Conservation (phyloP, 2,888 invertebrate species). For the Malacosoma neustria region DNA sequence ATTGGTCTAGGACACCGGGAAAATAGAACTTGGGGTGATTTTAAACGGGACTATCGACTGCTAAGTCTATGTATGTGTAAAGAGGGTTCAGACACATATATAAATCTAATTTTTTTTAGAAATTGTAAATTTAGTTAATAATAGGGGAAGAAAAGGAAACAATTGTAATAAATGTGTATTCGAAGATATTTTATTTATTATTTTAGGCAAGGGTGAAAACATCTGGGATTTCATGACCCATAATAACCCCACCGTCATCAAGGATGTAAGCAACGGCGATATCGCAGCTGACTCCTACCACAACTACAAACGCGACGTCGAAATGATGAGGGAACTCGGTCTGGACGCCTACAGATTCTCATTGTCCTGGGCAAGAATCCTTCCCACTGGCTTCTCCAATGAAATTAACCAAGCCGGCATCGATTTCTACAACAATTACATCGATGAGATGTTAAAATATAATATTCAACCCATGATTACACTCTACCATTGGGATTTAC, state of each 20-base stretch:
- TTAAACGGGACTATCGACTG: too few species aligned
- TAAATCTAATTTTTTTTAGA: neutral
- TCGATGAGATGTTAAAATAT: conserved; percentile 73
- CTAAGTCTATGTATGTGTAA: too few species aligned
- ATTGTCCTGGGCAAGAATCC: conserved; percentile 76
- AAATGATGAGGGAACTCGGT: conserved; percentile 51
- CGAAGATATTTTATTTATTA: neutral
- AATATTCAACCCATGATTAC: conserved; percentile 76
- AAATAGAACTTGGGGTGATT: too few species aligned
- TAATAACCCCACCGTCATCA: conserved; percentile 22
- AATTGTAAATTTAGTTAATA: neutral
- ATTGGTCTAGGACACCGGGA: too few species aligned
- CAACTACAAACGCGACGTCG: conserved; percentile 70
- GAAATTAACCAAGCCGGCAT: conserved; percentile 73
- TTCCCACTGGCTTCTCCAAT: conserved; percentile 69
- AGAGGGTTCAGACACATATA: too few species aligned
- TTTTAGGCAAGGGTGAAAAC: conserved; percentile 31
- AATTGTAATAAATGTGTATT: neutral
- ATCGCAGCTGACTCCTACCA: conserved; percentile 75
- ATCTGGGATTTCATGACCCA: conserved; percentile 39
- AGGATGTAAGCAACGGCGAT: conserved; percentile 63
- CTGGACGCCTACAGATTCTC: conserved; percentile 70
- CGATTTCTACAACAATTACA: conserved; percentile 77
- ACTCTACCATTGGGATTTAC: conserved; percentile 71
- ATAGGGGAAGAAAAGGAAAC: neutral